These are phyloP conservation scores for Isaurus tuberculatus DNA, from an alignment of 92 coral and sea anemone genomes.

Conservation along the genomic window DNA sequence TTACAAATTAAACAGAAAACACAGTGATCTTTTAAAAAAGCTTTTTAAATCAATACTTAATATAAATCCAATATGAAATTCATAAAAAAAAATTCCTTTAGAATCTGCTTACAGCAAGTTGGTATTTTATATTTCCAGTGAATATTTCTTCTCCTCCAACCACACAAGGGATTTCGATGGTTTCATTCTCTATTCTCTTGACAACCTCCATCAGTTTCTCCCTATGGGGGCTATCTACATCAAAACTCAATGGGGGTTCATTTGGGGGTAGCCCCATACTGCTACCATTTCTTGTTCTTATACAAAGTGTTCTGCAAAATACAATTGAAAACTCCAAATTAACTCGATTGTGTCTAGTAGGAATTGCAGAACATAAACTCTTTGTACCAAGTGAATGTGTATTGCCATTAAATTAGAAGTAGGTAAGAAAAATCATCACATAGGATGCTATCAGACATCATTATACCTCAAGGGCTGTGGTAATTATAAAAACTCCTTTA, in stretches of 20 bases:
- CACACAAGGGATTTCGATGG: conserved; percentile 90
- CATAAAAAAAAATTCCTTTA: too few relatives aligned
- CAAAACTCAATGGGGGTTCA: conserved; percentile 87
- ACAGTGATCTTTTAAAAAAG: background rate
- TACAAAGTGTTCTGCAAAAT: conserved; percentile 61
- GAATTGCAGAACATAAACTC: too few relatives aligned
- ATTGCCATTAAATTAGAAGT: too few relatives aligned
- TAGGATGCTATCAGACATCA: too few relatives aligned
- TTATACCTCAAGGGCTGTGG: too few relatives aligned
- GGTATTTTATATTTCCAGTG: conserved; percentile 77
- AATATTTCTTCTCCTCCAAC: conserved; percentile 88
- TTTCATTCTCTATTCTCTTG: conserved; percentile 77
- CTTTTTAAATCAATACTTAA: background rate
- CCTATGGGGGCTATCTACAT: conserved; percentile 64
- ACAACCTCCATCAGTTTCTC: conserved; percentile 72
- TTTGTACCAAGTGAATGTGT: too few relatives aligned
- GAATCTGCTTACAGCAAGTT: conserved; percentile 78
- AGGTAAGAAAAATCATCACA: too few relatives aligned
- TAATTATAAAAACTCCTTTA: too few relatives aligned
- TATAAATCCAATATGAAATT: background rate
- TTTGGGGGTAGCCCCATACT: conserved; percentile 75
- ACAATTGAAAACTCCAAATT: too few relatives aligned
- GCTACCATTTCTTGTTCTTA: conserved; percentile 44
- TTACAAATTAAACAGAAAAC: background rate
- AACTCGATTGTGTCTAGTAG: too few relatives aligned